These are phyloP conservation scores for Tretioscincus oriximinensis DNA, from an alignment of 2,113 vertebrate genomes.

Conservation along the genomic window DNA sequence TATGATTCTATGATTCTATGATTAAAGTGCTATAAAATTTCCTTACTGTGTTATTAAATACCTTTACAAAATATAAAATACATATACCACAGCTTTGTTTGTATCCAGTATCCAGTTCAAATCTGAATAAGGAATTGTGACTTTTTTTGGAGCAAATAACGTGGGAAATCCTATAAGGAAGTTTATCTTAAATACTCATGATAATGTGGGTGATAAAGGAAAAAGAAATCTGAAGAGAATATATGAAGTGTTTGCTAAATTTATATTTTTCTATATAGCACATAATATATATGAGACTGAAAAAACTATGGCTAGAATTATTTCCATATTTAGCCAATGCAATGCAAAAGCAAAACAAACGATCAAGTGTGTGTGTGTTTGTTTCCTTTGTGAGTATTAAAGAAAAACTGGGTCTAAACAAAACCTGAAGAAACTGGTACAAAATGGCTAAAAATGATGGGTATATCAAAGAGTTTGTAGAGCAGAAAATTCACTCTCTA, in stretches of 20 bases:
- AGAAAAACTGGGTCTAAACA: conserved; percentile 36
- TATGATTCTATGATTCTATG: no score
- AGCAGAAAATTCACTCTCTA: conserved; percentile 34
- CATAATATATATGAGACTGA: background rate
- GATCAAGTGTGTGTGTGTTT: background rate
- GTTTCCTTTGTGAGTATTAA: conserved; percentile 37
- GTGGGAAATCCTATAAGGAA: background rate
- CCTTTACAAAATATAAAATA: no score
- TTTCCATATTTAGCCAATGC: background rate
- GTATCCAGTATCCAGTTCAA: background rate
- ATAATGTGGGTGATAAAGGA: background rate
- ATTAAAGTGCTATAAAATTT: no score
- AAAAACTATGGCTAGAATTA: background rate
- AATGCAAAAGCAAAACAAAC: background rate
- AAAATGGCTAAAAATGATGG: conserved; percentile 58
- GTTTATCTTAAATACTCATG: background rate
- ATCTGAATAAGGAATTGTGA: background rate
- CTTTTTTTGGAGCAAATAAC: background rate
- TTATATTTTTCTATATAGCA: background rate
- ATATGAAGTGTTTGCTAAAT: background rate
- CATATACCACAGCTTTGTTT: background rate
- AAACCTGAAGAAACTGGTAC: conserved; percentile 45
- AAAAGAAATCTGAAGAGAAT: background rate
- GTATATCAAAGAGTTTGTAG: conserved; percentile 60
- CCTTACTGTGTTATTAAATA: no score